These are phyloP conservation scores for Sardina pilchardus DNA, from an alignment of 2,113 vertebrate genomes.

Conservation along the genomic window DNA sequence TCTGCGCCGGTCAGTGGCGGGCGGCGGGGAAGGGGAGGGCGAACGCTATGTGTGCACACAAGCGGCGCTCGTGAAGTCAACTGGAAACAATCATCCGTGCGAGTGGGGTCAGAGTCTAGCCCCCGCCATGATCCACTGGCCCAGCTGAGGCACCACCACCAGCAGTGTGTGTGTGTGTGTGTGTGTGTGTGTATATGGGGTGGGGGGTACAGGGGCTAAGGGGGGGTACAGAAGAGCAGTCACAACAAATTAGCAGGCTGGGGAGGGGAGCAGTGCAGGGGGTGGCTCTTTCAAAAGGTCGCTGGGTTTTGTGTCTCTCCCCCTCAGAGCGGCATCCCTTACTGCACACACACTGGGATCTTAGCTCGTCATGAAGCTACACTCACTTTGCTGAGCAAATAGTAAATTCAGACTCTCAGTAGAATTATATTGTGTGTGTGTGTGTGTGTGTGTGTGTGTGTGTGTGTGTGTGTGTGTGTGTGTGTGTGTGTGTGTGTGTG, in stretches of 20 bases:
- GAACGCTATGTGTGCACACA: not conserved
- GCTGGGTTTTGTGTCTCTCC: not conserved
- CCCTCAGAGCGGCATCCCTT: not conserved
- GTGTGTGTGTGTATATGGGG: too few relatives aligned
- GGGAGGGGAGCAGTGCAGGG: not conserved
- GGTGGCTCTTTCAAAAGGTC: not conserved
- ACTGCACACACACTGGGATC: slow-evolving; percentile 26
- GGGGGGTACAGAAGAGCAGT: slow-evolving; percentile 43
- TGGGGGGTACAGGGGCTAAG: not conserved
- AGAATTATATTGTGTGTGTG: not conserved
- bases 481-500: not conserved
- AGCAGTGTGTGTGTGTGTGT: too few relatives aligned
- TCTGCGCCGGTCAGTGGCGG: too few relatives aligned
- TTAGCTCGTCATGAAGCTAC: slow-evolving; percentile 15
- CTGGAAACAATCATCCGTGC: slow-evolving; percentile 62
- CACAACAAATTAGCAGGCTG: slow-evolving; percentile 38
- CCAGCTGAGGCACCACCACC: slow-evolving; percentile 20
- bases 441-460: not conserved
- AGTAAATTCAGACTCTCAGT: not conserved
- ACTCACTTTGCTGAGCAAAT: not conserved
- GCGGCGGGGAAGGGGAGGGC: not conserved
- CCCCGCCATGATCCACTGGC: slow-evolving; percentile 27
- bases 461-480: not conserved
- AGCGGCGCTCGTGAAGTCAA: slow-evolving; percentile 50
- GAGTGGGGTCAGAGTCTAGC: slow-evolving; percentile 43